Conservation (phyloP, 1,140 invertebrate genomes). For the Cotesia glomerata region DNA sequence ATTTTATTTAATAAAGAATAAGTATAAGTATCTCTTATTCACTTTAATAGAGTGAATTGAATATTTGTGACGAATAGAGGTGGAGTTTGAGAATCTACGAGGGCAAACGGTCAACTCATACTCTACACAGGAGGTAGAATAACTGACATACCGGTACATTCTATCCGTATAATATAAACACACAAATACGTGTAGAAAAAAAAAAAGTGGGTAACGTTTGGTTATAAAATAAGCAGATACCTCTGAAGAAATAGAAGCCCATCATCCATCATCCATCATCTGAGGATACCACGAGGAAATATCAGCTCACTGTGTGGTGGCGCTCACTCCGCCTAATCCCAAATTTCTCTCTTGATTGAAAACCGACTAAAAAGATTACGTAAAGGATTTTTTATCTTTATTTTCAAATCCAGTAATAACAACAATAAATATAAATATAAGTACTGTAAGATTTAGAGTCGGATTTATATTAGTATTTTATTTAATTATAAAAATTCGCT, state of each 20-base stretch:
- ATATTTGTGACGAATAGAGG: conserved; percentile 18
- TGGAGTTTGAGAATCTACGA: conserved; percentile 8
- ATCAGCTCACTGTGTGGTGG: conserved; percentile 20
- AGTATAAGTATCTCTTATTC: no score
- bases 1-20: no score
- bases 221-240: neutral
- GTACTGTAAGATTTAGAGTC: neutral
- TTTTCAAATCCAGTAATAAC: neutral
- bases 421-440: neutral
- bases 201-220: neutral
- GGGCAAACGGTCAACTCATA: conserved; percentile 22
- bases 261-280: conserved; percentile 22
- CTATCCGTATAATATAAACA: neutral
- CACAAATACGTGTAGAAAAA: no score
- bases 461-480: neutral
- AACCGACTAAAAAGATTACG: conserved; percentile 10
- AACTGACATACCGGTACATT: no score
- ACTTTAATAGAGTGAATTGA: no score
- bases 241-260: neutral
- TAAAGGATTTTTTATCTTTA: neutral
- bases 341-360: conserved; percentile 1
- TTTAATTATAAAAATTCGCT: neutral
- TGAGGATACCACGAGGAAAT: conserved; percentile 3
- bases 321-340: neutral
- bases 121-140: conserved; percentile 4